These are phyloP conservation scores for Gavialis gangeticus DNA, from an alignment of 2,113 vertebrate species.

Conservation along the genomic window DNA sequence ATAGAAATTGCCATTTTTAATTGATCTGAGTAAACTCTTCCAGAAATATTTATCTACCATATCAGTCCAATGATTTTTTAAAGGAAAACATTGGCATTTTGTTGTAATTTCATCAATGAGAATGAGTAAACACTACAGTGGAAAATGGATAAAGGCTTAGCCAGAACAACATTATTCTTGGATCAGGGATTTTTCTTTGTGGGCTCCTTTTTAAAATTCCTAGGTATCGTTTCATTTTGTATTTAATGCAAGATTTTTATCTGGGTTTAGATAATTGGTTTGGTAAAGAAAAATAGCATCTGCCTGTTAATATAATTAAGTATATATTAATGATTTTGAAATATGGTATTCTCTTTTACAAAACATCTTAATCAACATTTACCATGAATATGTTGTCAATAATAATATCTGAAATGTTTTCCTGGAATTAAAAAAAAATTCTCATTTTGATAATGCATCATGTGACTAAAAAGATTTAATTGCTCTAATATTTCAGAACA, in stretches of 20 bases:
- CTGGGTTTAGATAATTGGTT: conserved; percentile 30
- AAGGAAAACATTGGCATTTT: neutral
- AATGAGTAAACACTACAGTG: neutral
- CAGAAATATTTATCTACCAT: neutral
- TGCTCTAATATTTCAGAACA: conserved; percentile 20
- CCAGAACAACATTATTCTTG: neutral
- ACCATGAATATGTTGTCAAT: conserved; percentile 38
- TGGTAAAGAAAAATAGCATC: conserved; percentile 58
- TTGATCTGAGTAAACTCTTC: neutral
- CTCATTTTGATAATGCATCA: conserved; percentile 66
- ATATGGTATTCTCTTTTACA: conserved; percentile 55
- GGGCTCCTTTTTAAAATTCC: neutral
- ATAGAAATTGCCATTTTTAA: neutral
- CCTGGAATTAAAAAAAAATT: conserved; percentile 67
- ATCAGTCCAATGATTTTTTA: neutral
- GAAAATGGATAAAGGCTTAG: neutral
- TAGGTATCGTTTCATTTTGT: neutral
- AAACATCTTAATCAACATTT: conserved; percentile 56
- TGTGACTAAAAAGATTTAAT: conserved; percentile 47
- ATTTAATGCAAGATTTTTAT: conserved; percentile 26
- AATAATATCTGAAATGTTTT: conserved; percentile 66
- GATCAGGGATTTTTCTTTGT: neutral
- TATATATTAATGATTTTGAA: conserved; percentile 62
- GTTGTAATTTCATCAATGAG: conserved; percentile 24
- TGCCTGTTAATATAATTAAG: conserved; percentile 49